Percentiles rank a stretch among this genome's conserved stretches.
phyloP scores from a whole-genome alignment of 1,140 invertebrate genomes.

The Drosophila tani region DNA sequence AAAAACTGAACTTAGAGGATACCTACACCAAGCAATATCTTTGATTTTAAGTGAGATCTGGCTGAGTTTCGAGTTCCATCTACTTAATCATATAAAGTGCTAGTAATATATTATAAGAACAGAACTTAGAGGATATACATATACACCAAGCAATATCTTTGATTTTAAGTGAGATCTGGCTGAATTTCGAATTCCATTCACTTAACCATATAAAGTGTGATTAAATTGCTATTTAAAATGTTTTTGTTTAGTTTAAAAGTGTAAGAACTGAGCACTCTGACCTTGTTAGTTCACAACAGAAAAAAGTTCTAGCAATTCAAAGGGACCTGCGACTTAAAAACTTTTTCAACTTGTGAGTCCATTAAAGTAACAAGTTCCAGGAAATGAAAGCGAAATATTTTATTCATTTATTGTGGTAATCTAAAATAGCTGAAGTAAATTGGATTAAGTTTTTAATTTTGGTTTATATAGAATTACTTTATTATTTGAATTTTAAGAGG shows the following conservation, averaged over 20 bases:
- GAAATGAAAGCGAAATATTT: background rate
- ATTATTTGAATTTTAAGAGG: too few relatives aligned
- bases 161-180: too few relatives aligned
- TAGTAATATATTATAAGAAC: background rate
- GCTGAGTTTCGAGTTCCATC: background rate
- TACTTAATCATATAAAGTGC: too few relatives aligned
- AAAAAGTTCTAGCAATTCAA: background rate
- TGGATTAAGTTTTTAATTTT: background rate
- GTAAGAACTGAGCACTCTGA: too few relatives aligned
- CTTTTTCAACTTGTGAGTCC: background rate
- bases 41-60: too few relatives aligned
- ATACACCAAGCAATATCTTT: background rate
- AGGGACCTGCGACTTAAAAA: slow-evolving; percentile 3
- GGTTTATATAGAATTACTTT: too few relatives aligned
- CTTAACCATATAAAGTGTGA: too few relatives aligned
- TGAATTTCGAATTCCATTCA: background rate
- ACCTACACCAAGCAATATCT: background rate
- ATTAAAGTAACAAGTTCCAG: background rate
- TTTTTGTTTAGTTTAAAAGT: background rate
- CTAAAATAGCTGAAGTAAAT: background rate
- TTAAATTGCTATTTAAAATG: background rate
- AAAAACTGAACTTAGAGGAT: background rate
- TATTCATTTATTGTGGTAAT: background rate
- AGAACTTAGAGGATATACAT: too few relatives aligned
- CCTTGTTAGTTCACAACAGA: background rate